Evolutionary conservation across 35 echinoderm and acorn worm genomes (phyloP).

Genomic region (Strongylocentrotus purpuratus): DNA sequence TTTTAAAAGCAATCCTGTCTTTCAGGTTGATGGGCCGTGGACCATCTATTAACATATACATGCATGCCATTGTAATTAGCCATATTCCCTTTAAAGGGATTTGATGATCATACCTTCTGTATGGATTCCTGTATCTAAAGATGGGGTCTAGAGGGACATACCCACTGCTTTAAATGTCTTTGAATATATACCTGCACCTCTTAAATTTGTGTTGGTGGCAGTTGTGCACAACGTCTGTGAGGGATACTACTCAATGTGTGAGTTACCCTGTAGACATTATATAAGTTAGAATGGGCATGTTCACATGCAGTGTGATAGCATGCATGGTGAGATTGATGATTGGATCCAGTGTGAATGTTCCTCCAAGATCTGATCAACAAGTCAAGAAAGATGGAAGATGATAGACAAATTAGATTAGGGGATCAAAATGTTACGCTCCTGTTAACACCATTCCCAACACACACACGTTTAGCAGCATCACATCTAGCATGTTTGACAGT

Average conservation of each 20-base stretch:
- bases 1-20: not conserved
- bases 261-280: not conserved
- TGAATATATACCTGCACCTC: not conserved
- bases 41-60: not conserved
- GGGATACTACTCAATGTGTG: not conserved
- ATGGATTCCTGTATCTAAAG: not conserved
- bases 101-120: not conserved
- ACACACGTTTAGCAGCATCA: not conserved
- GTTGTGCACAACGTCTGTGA: not conserved
- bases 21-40: not conserved
- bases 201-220: too few species aligned
- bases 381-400: constrained; percentile 10
- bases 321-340: not conserved
- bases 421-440: constrained; percentile 22
- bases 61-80: constrained; percentile 9
- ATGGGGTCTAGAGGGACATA: not conserved
- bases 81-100: not conserved
- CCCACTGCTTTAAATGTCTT: not conserved
- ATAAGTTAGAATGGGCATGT: too few species aligned
- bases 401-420: constrained; percentile 27
- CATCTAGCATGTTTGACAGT: constrained; percentile 21
- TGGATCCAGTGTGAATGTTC: not conserved
- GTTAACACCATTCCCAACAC: not conserved
- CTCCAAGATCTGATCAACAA: not conserved
- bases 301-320: not conserved